Evolutionary conservation across 2,888 invertebrate species (phyloP), one percentile per base, ranked within the genome.

Genomic region (Nomada fabriciana): DNA sequence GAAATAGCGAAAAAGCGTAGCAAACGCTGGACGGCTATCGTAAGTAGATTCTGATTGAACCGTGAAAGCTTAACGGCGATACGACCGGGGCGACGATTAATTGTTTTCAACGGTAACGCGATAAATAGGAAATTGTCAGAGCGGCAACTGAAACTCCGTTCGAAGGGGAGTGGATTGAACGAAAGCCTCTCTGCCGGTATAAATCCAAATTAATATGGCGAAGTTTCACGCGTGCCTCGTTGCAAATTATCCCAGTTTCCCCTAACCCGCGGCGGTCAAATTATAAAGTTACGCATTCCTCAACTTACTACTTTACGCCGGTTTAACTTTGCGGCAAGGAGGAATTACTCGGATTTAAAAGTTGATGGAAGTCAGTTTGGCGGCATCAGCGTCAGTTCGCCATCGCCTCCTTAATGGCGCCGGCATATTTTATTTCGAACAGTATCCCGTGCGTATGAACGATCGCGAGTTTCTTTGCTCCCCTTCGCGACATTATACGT

Each of bases 281-380:
- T 93, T 93, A 93, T 91, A 89, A 93, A 93, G 93, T 93, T 93
- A 89, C 90, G 91, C 90, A 90, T 91, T 91, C 90, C 89, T 88
- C 88, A 91, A 92, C 91, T 92, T 91, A 85, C 85, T 90, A 90
- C 91, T 91, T 89, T 85, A 83, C 85, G 84, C 81, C 86, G 86
- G 86, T 83, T 36, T 85, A 88, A 90, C 89, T 90, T 86, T 72
- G 86, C 83, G 88, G 84, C 86, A 85, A 86, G 87, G 83, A 87
- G 88, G 89, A 87, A 91, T 90, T 90, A 91, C 91, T 87, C 87
- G 90, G 91, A 92, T 92, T 91, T 91, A 88, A 86, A 91, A 92
- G 92, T 91, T 91, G 89, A 83, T 76, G 84, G 81, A 87, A 87
- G 86, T 86, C 88, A 84, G 89, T 89, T 88, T 79, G 82, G 85